Evolutionary conservation across 1,140 invertebrate genomes (phyloP).

Genomic region (Oreohelix idahoensis): DNA sequence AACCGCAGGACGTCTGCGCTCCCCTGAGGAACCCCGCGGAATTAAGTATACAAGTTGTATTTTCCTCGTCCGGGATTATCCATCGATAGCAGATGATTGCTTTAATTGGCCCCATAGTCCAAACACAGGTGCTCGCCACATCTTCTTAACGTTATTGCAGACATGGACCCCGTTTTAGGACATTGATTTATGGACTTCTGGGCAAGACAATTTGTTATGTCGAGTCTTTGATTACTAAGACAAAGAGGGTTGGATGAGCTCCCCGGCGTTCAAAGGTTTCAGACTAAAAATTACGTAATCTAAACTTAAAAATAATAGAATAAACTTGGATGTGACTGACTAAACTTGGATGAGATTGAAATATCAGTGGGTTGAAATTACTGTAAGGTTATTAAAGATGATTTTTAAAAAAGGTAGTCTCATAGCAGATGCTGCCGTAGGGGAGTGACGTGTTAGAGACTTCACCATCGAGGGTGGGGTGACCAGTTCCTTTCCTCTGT

Average conservation of each 20-base stretch:
- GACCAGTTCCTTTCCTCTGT: too few relatives aligned
- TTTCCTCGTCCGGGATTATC: background rate
- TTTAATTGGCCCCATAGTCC: constrained; percentile 25
- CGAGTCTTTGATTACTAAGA: background rate
- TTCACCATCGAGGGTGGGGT: too few relatives aligned
- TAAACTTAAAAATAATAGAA: too few relatives aligned
- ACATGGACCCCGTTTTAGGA: background rate
- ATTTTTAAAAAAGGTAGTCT: too few relatives aligned
- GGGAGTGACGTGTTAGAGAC: too few relatives aligned
- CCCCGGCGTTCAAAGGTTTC: too few relatives aligned
- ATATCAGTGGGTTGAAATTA: too few relatives aligned
- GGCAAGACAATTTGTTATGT: background rate
- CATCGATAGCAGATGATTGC: constrained; percentile 20
- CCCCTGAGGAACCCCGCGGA: background rate
- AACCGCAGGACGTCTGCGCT: background rate
- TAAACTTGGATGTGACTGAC: too few relatives aligned
- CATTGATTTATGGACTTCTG: background rate
- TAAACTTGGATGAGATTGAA: too few relatives aligned
- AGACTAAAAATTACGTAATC: too few relatives aligned
- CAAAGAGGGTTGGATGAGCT: background rate
- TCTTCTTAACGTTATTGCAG: background rate
- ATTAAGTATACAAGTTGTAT: constrained; percentile 23
- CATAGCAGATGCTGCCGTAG: too few relatives aligned
- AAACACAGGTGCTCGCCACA: constrained; percentile 4
- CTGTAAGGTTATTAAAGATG: too few relatives aligned